Evolutionary conservation across 2,888 invertebrate genomes (phyloP).

Genomic region (Linnaemya tessellans): DNA sequence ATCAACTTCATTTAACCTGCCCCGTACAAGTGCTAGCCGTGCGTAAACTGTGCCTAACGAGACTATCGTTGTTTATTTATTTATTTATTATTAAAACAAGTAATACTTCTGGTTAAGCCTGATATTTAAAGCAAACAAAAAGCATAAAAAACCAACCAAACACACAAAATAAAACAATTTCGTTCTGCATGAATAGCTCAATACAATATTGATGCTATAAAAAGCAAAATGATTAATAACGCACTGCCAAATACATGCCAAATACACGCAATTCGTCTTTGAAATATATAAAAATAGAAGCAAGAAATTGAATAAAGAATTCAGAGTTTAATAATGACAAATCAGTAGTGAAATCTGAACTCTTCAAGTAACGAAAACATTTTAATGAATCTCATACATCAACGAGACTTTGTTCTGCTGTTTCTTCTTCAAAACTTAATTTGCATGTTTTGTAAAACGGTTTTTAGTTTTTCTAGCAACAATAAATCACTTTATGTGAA

Average conservation of each 20-base stretch:
- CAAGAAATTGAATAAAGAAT: neutral
- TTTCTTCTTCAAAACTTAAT: neutral
- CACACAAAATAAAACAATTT: neutral
- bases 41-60: neutral
- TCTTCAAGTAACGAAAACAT: neutral
- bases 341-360: neutral
- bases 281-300: neutral
- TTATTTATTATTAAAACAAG: neutral
- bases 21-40: neutral
- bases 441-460: neutral
- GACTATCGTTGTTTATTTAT: neutral
- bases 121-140: neutral
- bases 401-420: neutral
- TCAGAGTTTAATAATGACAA: neutral
- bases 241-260: neutral
- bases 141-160: neutral
- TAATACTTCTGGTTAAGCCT: neutral
- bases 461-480: neutral
- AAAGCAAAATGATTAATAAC: conserved; percentile 8
- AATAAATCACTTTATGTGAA: conserved; percentile 29
- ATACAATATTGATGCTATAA: neutral
- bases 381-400: neutral
- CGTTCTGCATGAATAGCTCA: conserved; percentile 13
- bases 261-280: neutral
- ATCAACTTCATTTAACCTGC: conserved; percentile 4